Base-by-base conservation (phyloP, 2,113 vertebrate species). In the Cryptotis parvus region DNA sequence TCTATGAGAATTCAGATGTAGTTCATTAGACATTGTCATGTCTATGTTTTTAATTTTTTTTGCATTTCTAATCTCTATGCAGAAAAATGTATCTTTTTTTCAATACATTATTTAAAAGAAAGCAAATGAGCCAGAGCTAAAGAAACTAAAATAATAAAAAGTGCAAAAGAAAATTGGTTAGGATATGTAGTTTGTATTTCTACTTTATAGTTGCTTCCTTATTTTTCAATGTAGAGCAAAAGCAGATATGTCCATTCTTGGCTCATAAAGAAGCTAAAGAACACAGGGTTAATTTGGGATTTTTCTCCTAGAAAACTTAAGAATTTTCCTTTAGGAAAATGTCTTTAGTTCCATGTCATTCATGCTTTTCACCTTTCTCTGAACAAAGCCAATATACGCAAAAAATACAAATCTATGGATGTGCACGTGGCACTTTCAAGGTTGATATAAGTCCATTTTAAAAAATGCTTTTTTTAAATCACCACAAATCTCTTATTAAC, bases 401-500 rank as follows among this genome's bases (percentile, higher is more conserved):
- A 39, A n/a, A 61, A 69, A 66, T 49, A 35, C 35, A 6, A 84
- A 93, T 89, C 11, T 0, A 29, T 29, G 3, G 52, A 7, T 41
- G 3, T 33, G 0, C 66, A 9, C 35, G 4, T 49, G 26, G 26
- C 41, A 18, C 35, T 11, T 78, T 14, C 79, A 16, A 24, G 35
- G 82, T 55, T 26, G 24, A 84, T 65, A n/a, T 65, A 74, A 1
- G 14, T 31, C 6, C 27, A 24, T 87, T 95, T 94, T 92, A 61
- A 29, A 55, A 96, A 83, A 96, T 80, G 87, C 20, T 87, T 49
- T 49, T 49, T 49, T 49, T 12, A 49, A 9, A 84, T 27, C 9
- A 91, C 8, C 89, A 5, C 10, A 91, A 12, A 10, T 84, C 88
- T 87, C 89, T 95, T 52, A 76, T 74, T 85, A 95, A 87, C 87